Evolutionary conservation across 2,888 invertebrate genomes (phyloP).

Genomic region (Pammene aurita): DNA sequence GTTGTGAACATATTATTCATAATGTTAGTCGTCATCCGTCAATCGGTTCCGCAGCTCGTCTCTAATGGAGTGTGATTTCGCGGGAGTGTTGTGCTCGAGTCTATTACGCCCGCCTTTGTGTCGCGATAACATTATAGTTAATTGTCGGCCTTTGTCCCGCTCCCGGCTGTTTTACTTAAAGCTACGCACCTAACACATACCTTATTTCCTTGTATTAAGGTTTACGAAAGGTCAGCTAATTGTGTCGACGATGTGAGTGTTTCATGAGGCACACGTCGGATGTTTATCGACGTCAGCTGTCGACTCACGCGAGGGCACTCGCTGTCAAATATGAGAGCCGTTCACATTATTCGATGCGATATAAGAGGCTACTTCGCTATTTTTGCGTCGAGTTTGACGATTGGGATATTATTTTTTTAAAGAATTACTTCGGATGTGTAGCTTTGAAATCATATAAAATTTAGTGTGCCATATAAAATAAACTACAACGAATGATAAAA

Average conservation of each 20-base stretch:
- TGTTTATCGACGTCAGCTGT: conserved; percentile 6
- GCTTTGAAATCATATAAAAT: too few species aligned
- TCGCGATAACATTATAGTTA: conserved; percentile 34
- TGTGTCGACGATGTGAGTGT: background rate
- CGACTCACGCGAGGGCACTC: background rate
- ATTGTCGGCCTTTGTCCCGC: conserved; percentile 15
- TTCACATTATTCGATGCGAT: background rate
- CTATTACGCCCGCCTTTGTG: conserved; percentile 32
- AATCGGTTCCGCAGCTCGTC: background rate
- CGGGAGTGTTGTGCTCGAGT: conserved; percentile 24
- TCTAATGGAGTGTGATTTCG: conserved; percentile 31
- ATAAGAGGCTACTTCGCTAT: background rate
- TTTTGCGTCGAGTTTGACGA: background rate
- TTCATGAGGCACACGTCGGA: background rate
- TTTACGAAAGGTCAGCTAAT: too few species aligned
- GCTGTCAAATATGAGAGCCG: conserved; percentile 2
- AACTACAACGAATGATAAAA: too few species aligned
- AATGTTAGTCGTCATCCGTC: background rate
- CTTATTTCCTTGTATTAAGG: too few species aligned
- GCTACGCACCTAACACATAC: too few species aligned
- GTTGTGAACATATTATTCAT: too few species aligned
- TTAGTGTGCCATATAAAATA: too few species aligned
- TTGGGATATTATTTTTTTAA: too few species aligned
- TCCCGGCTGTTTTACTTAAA: background rate
- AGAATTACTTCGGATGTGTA: too few species aligned